These are phyloP conservation scores for Clusia tigrina DNA, from an alignment of 2,888 invertebrate genomes.

Conservation along the genomic window DNA sequence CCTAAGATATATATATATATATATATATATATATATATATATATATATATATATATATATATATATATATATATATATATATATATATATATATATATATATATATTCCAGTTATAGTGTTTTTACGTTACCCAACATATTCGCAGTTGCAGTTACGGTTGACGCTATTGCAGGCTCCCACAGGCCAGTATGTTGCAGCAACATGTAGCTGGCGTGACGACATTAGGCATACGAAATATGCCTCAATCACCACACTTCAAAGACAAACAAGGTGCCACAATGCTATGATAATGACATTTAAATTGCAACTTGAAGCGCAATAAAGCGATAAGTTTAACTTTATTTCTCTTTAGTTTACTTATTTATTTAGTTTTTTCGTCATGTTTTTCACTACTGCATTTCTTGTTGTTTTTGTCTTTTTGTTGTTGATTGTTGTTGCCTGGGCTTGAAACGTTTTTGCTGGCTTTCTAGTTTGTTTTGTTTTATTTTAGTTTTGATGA, in stretches of 20 bases:
- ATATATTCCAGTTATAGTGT: no score
- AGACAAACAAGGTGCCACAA: slow-evolving; percentile 31
- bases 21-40: no score
- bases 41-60: no score
- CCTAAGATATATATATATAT: no score
- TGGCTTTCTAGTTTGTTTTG: neutral
- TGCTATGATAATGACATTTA: slow-evolving; percentile 50
- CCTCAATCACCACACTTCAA: slow-evolving; percentile 25
- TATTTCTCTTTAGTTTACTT: neutral
- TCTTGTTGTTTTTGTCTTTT: neutral
- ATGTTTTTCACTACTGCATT: neutral
- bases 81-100: no score
- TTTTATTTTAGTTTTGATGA: slow-evolving; percentile 9
- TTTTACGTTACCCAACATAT: no score
- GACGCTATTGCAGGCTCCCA: no score
- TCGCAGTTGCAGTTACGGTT: no score
- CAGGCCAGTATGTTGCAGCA: slow-evolving; percentile 29
- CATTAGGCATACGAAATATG: neutral
- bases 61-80: no score
- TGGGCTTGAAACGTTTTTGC: neutral
- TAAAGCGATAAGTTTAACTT: neutral
- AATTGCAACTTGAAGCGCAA: slow-evolving; percentile 34
- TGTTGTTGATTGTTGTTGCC: neutral
- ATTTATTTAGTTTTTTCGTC: neutral
- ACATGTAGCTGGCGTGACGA: slow-evolving; percentile 14